phyloP scores from a whole-genome alignment of 2,113 vertebrate species.

The Dipodomys spectabilis region DNA sequence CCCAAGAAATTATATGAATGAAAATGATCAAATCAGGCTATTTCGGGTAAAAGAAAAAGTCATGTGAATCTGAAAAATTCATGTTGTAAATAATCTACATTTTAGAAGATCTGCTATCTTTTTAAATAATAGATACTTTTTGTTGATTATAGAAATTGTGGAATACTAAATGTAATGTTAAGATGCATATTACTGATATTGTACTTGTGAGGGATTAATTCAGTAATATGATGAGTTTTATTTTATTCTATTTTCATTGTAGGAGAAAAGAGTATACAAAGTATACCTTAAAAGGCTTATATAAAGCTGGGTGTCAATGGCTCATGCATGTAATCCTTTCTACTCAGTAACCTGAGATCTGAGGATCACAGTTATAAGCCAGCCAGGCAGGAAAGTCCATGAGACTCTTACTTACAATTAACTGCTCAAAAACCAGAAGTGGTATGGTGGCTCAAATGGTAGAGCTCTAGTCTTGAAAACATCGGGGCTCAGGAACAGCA shows the following conservation, averaged over 20 bases:
- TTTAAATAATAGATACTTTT: not conserved
- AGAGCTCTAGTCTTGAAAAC: no score
- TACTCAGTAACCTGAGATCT: no score
- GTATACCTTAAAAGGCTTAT: not conserved
- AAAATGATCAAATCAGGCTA: not conserved
- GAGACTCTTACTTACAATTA: no score
- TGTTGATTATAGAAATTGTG: slow-evolving; percentile 1
- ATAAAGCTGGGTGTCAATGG: no score
- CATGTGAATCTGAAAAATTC: not conserved
- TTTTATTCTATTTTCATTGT: not conserved
- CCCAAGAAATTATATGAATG: not conserved
- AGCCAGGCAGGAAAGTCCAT: no score
- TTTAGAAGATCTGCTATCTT: not conserved
- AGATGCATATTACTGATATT: not conserved
- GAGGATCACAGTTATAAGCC: no score
- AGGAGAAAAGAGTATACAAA: not conserved
- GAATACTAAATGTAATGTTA: not conserved
- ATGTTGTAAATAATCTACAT: not conserved
- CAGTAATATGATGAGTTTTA: not conserved
- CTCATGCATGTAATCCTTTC: no score
- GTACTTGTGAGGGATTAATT: not conserved
- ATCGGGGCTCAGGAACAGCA: no score
- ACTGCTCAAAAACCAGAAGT: no score
- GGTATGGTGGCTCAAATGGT: no score
- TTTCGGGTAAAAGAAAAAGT: not conserved